Evolutionary conservation across 1,140 invertebrate genomes (phyloP).

Genomic region (Bombus waltoni): DNA sequence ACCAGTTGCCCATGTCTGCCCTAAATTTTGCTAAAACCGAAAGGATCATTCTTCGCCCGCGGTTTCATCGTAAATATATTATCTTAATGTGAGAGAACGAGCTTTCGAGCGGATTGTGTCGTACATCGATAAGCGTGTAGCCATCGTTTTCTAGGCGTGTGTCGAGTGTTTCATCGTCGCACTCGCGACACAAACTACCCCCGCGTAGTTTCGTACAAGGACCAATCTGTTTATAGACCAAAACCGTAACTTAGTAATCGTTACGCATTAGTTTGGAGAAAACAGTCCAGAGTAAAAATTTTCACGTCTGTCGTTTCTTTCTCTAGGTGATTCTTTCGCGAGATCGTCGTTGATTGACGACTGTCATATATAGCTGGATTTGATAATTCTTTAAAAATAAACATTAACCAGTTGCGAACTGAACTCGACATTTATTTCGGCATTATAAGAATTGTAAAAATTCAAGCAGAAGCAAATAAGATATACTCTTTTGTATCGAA

Average conservation of each 20-base stretch:
- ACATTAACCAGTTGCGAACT: neutral
- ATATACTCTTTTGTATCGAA: too few relatives aligned
- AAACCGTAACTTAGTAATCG: neutral
- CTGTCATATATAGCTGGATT: too few relatives aligned
- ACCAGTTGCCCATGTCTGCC: neutral
- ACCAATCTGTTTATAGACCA: conserved; percentile 49
- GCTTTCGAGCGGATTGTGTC: neutral
- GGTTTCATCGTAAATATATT: conserved; percentile 1
- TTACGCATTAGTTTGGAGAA: neutral
- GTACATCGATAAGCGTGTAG: conserved; percentile 23
- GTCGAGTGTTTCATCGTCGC: neutral
- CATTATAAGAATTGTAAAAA: too few relatives aligned
- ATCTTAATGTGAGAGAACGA: neutral
- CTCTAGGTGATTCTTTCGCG: too few relatives aligned
- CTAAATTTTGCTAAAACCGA: conserved; percentile 19
- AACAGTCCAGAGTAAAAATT: neutral
- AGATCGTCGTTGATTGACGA: too few relatives aligned
- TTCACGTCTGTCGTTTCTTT: neutral
- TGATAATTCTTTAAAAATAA: too few relatives aligned
- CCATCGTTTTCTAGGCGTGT: neutral
- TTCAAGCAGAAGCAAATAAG: too few relatives aligned
- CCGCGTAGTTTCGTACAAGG: conserved; percentile 34
- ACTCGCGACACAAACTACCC: neutral
- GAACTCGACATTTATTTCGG: neutral
- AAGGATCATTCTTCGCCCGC: conserved; percentile 10